A percentile compares a stretch with the other conserved stretches of the same genome.
phyloP scores from a whole-genome alignment of 2,888 invertebrate genomes.

The Drosophila anomelani region DNA sequence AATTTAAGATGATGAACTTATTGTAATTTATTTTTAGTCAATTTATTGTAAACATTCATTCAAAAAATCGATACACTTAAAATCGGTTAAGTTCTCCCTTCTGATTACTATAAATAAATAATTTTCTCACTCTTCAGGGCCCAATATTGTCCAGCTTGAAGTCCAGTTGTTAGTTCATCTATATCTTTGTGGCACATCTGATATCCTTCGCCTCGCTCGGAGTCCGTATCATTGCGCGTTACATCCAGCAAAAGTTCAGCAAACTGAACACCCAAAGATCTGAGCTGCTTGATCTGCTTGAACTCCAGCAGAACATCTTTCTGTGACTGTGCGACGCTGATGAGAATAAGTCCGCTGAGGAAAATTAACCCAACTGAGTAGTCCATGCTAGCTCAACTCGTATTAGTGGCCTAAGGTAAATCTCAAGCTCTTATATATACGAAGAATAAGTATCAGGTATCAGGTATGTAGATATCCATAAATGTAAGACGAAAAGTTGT shows the following conservation, averaged over 20 bases:
- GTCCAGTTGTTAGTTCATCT: conserved; percentile 25
- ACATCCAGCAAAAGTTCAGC: conserved; percentile 27
- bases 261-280: conserved; percentile 42
- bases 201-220: conserved; percentile 22
- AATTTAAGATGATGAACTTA: too few species aligned
- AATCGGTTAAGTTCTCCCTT: too few species aligned
- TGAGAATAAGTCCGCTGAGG: not conserved
- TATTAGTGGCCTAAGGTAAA: not conserved
- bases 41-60: too few species aligned
- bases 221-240: conserved; percentile 2
- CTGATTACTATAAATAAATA: not conserved
- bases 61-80: too few species aligned
- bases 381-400: conserved; percentile 9
- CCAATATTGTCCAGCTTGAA: conserved; percentile 41
- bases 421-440: not conserved
- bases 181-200: conserved; percentile 47
- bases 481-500: not conserved
- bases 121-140: conserved; percentile 37
- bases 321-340: not conserved
- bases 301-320: conserved; percentile 1
- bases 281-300: conserved; percentile 17
- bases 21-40: too few species aligned
- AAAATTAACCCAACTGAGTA: not conserved
- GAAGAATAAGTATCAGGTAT: too few species aligned
- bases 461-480: too few species aligned